Conservation (phyloP, 2,888 invertebrate genomes). For the Coenonympha arcania region DNA sequence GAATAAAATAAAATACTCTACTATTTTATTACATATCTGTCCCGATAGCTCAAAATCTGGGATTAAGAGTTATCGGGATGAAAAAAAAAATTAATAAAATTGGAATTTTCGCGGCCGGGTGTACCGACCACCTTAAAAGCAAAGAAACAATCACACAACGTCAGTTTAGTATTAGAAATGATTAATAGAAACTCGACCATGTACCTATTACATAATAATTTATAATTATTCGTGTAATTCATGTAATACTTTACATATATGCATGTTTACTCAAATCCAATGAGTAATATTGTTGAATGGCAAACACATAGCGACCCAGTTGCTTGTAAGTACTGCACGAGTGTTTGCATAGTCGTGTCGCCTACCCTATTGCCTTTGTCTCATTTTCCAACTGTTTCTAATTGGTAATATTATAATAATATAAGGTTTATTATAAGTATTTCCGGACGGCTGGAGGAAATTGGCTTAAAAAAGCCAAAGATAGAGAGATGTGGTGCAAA, state of each 20-base stretch:
- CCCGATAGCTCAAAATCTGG: neutral
- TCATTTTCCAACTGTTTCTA: constrained; percentile 50
- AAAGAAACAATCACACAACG: neutral
- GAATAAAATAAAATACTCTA: too few species aligned
- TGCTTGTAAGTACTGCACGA: constrained; percentile 29
- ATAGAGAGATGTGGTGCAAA: too few species aligned
- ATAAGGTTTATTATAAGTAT: too few species aligned
- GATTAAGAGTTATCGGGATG: neutral
- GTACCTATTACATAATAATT: constrained; percentile 29
- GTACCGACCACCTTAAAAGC: neutral
- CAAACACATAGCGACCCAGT: constrained; percentile 58
- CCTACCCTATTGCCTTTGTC: constrained; percentile 60
- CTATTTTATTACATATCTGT: too few species aligned
- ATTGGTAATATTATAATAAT: constrained; percentile 47
- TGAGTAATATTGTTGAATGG: constrained; percentile 48
- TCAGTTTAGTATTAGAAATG: neutral
- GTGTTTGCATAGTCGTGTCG: constrained; percentile 62
- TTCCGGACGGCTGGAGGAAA: too few species aligned
- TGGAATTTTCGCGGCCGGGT: too few species aligned
- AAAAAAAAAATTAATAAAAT: too few species aligned
- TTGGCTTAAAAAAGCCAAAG: too few species aligned
- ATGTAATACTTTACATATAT: constrained; percentile 29
- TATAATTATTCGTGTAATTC: constrained; percentile 25
- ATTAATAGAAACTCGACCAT: constrained; percentile 14
- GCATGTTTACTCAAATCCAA: constrained; percentile 43